Percentiles rank a stretch among this genome's conserved stretches.
Evolutionary conservation across 2,797 vertebrate genomes (phyloP).

Genomic region (Tamandua tetradactyla): DNA sequence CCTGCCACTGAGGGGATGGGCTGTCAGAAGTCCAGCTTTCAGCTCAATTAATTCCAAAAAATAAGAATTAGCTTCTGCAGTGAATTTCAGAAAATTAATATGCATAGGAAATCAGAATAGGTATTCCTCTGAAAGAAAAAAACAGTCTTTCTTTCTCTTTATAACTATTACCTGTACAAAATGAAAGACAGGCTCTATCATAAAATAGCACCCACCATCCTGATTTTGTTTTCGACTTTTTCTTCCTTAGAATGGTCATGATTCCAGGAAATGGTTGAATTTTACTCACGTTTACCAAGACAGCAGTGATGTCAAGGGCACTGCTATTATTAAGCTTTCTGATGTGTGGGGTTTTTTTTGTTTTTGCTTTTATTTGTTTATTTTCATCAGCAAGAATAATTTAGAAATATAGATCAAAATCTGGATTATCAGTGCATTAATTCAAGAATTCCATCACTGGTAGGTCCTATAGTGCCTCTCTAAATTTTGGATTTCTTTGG

Average conservation of each 20-base stretch:
- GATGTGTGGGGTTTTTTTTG: not conserved
- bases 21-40: slow-evolving; percentile 38
- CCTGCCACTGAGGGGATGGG: slow-evolving; percentile 39
- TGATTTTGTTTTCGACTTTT: slow-evolving; percentile 28
- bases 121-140: slow-evolving; percentile 17
- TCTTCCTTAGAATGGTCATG: slow-evolving; percentile 13
- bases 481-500: not conserved
- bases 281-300: slow-evolving; percentile 41
- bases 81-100: slow-evolving; percentile 65
- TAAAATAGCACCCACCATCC: not conserved
- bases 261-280: slow-evolving; percentile 41
- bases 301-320: not conserved
- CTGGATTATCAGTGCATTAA: not conserved
- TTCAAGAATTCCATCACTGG: not conserved
- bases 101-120: slow-evolving; percentile 49
- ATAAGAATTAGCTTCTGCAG: slow-evolving; percentile 74
- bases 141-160: slow-evolving; percentile 11
- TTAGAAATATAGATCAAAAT: slow-evolving; percentile 28
- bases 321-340: slow-evolving; percentile 6
- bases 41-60: slow-evolving; percentile 74
- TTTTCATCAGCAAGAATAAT: slow-evolving; percentile 42
- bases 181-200: not conserved
- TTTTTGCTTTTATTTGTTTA: not conserved
- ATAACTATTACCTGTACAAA: not conserved
- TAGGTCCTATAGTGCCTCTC: not conserved